Base-by-base conservation (phyloP, 2,888 invertebrate species). In the Drosophila picticornis region DNA sequence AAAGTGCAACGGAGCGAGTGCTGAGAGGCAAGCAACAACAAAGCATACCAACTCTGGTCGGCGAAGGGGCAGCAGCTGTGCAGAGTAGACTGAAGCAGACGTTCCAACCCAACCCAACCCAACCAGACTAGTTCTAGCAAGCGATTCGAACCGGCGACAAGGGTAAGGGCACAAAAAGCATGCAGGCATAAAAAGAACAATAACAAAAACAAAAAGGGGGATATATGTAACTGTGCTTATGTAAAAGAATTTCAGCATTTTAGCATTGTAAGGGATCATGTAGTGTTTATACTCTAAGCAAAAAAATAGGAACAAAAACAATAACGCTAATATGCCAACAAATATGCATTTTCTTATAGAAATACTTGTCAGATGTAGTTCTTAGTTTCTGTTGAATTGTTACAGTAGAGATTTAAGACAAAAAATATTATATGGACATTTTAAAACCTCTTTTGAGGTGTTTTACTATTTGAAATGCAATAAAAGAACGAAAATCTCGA, bases 1-100 rank as follows among this genome's bases (percentile, higher is more conserved):
- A 91, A 91, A 91, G 83, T 91, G 91, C 91, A 91, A 71, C 79
- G 74, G 71, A 76, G 72, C 83, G 79, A 79, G 61, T 56, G 70
- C 40, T 59, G 74, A 78, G 31, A 62, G 72, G 16, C 29, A 57
- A 43, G 22, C 27, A 50, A 25, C 72, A 78, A 73, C 34, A 70
- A 69, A 59, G 51, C 46, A 68, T 55, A 51, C 56, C 55, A 74
- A 59, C 55, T 48, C 25, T 27, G 31, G 53, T 55, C 36, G 16
- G 29, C 10, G 13, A 11, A 36, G 4, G 34, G 11, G 53, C 13
- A 36, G 19, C 19, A 19, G 11, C 25, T 25, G 34, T 13, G 27
- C 34, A 31, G 34, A 62, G 40, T 32, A 55, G 53, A 46, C 62
- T 38, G 51, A n/a, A 38, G 22, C 50, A 46, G 34, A 43, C 43